These are phyloP conservation scores for Ahaetulla prasina DNA, from an alignment of 2,113 vertebrate species.

Conservation along the genomic window DNA sequence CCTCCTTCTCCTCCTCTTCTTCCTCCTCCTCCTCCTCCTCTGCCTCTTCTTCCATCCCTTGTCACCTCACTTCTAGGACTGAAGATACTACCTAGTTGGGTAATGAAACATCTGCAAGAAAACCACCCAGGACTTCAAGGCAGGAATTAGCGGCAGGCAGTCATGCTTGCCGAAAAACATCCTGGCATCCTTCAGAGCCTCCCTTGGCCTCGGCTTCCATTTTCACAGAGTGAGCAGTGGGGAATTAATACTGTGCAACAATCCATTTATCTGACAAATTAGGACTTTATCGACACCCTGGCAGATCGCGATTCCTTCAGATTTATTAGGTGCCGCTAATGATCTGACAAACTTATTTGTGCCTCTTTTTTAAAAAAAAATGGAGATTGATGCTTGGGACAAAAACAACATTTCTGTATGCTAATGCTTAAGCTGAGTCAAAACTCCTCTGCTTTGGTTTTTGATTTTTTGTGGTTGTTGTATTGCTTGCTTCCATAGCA, in stretches of 20 bases:
- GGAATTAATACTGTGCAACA: conserved; percentile 49
- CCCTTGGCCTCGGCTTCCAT: conserved; percentile 36
- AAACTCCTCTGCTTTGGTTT: background rate
- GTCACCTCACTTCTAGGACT: background rate
- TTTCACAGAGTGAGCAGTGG: conserved; percentile 29
- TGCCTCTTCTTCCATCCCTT: background rate
- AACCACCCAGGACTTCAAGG: too few species aligned
- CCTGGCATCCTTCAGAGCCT: background rate
- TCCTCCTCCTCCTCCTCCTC: too few species aligned
- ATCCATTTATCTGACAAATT: conserved; percentile 59
- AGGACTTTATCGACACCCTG: conserved; percentile 41
- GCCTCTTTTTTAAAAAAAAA: background rate
- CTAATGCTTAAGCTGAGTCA: background rate
- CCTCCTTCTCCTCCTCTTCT: too few species aligned
- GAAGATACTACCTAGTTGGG: background rate
- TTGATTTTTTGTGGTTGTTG: background rate
- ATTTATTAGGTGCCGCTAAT: conserved; percentile 53
- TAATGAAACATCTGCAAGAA: background rate
- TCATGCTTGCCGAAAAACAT: background rate
- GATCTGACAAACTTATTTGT: conserved; percentile 25
- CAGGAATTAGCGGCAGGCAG: background rate
- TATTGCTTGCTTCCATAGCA: background rate
- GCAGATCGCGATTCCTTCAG: conserved; percentile 39
- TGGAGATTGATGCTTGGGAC: background rate
- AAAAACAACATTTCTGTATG: background rate